phyloP scores from a whole-genome alignment of 2,888 invertebrate genomes.

The Chelonus formosanus region DNA sequence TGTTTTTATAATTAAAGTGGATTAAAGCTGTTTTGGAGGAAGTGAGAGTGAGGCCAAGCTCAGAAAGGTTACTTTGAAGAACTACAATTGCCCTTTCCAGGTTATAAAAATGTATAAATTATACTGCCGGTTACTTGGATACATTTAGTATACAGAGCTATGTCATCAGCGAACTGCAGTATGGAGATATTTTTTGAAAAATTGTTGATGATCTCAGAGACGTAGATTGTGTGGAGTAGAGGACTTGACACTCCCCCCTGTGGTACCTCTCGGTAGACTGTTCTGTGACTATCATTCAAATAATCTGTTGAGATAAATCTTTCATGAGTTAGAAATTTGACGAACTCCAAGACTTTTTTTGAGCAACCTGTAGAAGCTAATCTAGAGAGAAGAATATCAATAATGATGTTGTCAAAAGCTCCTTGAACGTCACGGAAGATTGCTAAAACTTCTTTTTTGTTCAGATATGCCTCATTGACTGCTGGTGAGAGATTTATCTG shows the following conservation, averaged over 20 bases:
- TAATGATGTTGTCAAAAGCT: constrained; percentile 12
- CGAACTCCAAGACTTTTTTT: background rate
- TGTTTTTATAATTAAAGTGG: background rate
- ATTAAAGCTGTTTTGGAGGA: background rate
- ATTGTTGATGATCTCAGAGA: too few relatives aligned
- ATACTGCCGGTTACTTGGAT: too few relatives aligned
- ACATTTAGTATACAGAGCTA: too few relatives aligned
- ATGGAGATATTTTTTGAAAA: too few relatives aligned
- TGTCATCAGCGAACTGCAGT: too few relatives aligned
- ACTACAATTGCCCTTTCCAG: background rate
- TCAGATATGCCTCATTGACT: background rate
- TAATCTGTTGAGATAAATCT: background rate
- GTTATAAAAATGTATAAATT: too few relatives aligned
- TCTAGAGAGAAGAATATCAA: background rate
- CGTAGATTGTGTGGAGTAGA: background rate
- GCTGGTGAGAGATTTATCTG: background rate
- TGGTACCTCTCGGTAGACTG: constrained; percentile 1
- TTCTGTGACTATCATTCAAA: too few relatives aligned
- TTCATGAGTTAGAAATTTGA: background rate
- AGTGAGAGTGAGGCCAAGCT: background rate
- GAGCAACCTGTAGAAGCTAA: background rate
- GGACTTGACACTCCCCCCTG: background rate
- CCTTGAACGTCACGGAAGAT: constrained; percentile 2
- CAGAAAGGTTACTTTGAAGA: background rate
- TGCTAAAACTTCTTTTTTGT: background rate